These are phyloP conservation scores for Drosophila falleni DNA, from an alignment of 2,888 invertebrate species.

Conservation along the genomic window DNA sequence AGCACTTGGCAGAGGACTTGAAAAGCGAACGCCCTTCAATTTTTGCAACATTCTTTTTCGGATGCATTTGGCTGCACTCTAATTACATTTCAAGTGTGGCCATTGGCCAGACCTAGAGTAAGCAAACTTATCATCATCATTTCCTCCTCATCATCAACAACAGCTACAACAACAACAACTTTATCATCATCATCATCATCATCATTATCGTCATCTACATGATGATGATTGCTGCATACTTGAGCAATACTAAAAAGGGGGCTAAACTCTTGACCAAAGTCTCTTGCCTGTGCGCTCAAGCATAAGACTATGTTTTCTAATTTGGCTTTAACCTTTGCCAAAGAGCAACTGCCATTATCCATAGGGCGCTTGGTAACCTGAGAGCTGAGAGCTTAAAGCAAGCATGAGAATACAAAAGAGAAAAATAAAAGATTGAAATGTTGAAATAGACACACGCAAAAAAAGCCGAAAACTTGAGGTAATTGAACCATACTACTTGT, in stretches of 20 bases:
- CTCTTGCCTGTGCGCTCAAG: conserved; percentile 69
- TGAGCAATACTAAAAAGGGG: conserved; percentile 41
- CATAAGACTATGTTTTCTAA: conserved; percentile 74
- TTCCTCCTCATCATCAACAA: not conserved
- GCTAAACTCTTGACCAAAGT: conserved; percentile 60
- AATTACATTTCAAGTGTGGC: conserved; percentile 74
- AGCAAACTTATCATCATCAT: conserved; percentile 55
- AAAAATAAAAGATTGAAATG: not conserved
- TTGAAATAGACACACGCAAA: conserved; percentile 18
- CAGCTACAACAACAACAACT: conserved; percentile 35
- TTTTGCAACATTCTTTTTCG: conserved; percentile 57
- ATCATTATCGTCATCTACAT: conserved; percentile 18
- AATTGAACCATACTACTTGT: conserved; percentile 69
- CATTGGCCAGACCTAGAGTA: conserved; percentile 50
- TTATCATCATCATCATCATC: conserved; percentile 18
- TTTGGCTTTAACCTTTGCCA: conserved; percentile 72
- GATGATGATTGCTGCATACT: conserved; percentile 47
- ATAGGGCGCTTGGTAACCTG: conserved; percentile 32
- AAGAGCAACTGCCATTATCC: conserved; percentile 52
- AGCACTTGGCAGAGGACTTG: conserved; percentile 47
- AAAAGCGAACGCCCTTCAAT: conserved; percentile 56
- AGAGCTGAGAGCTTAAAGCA: conserved; percentile 3
- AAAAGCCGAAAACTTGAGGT: conserved; percentile 55
- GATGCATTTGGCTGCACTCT: conserved; percentile 76
- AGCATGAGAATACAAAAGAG: conserved; percentile 9